A percentile compares a stretch with the other conserved stretches of the same genome.
These are phyloP conservation scores for Drosophila persimilis DNA, from an alignment of 1,140 invertebrate genomes.

Conservation along the genomic window DNA sequence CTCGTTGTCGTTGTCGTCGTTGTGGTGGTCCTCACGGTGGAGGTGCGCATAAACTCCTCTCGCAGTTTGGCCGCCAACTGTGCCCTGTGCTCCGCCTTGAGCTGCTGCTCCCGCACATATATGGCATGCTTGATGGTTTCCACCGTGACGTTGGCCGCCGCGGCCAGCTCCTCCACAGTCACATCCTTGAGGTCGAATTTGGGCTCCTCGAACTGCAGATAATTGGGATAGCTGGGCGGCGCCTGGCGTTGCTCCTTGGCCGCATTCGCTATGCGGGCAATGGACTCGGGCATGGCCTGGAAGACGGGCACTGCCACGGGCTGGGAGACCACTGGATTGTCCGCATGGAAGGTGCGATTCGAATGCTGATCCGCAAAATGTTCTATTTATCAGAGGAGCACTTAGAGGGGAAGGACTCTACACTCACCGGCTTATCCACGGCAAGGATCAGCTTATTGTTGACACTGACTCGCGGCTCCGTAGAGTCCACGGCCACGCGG, in stretches of 20 bases:
- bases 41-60: constrained; percentile 78
- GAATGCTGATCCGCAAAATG: constrained; percentile 41
- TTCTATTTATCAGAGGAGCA: not conserved
- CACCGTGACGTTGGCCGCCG: constrained; percentile 89
- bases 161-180: constrained; percentile 84
- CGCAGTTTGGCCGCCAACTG: constrained; percentile 68
- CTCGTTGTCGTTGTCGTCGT: constrained; percentile 82
- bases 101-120: constrained; percentile 87
- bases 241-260: constrained; percentile 53
- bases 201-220: constrained; percentile 76
- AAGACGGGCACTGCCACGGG: constrained; percentile 79
- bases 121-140: constrained; percentile 90
- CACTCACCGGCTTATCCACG: constrained; percentile 53
- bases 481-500: constrained; percentile 69
- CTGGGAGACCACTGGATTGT: constrained; percentile 70
- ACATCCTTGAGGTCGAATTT: constrained; percentile 84
- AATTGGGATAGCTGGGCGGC: constrained; percentile 64
- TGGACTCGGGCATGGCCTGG: constrained; percentile 84
- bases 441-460: constrained; percentile 69
- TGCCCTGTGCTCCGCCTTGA: constrained; percentile 83
- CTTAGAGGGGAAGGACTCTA: not conserved
- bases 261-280: constrained; percentile 83
- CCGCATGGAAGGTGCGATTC: constrained; percentile 77
- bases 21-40: constrained; percentile 83
- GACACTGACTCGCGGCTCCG: constrained; percentile 71